These are phyloP conservation scores for Lasiommata megera DNA, from an alignment of 2,888 invertebrate genomes.

Conservation along the genomic window DNA sequence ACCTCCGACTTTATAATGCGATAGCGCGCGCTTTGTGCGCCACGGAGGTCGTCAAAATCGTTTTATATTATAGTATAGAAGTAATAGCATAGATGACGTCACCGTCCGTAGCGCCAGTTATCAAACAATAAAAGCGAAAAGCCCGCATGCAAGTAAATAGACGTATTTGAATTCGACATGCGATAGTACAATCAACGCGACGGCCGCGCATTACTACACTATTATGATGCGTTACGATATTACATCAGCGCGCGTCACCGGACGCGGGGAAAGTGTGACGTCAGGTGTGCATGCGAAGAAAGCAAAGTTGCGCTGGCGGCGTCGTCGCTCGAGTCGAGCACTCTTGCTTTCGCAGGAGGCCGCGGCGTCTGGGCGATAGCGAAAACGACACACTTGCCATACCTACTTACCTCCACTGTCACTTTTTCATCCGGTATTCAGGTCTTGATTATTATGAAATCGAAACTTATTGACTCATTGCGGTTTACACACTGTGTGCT, in stretches of 20 bases:
- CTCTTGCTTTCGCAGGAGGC: conserved; percentile 74
- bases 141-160: conserved; percentile 29
- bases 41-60: no score
- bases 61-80: no score
- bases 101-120: no score
- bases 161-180: conserved; percentile 25
- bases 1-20: no score
- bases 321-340: conserved; percentile 44
- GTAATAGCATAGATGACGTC: no score
- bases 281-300: conserved; percentile 69
- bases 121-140: conserved; percentile 1
- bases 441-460: conserved; percentile 73
- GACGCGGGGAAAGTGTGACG: conserved; percentile 73
- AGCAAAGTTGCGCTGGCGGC: conserved; percentile 73
- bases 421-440: conserved; percentile 72
- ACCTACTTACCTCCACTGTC: conserved; percentile 55
- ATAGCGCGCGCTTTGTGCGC: no score
- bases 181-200: conserved; percentile 35
- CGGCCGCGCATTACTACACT: conserved; percentile 47
- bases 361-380: conserved; percentile 71
- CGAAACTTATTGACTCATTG: conserved; percentile 67
- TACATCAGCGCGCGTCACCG: conserved; percentile 70
- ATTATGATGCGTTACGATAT: conserved; percentile 67
- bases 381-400: conserved; percentile 74
- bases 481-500: conserved; percentile 47